Conservation (phyloP, 2,797 vertebrate genomes). For the Spinibarbus caldwelli region DNA sequence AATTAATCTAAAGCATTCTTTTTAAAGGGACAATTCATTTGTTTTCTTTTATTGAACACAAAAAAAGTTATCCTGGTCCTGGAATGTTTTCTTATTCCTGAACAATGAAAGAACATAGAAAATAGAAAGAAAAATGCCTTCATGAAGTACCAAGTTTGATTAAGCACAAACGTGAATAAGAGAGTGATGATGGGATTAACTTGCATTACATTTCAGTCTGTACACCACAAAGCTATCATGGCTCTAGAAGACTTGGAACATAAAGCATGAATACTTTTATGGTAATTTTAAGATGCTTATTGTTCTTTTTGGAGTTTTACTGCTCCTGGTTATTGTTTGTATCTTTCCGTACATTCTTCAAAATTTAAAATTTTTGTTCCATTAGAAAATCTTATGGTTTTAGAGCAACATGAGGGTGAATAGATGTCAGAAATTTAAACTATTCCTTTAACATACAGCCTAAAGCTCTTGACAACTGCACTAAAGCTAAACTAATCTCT, state of each 20-base stretch:
- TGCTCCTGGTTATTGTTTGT: neutral
- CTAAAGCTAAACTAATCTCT: neutral
- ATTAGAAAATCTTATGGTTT: neutral
- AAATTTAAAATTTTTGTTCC: neutral
- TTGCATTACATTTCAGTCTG: neutral
- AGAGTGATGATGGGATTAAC: neutral
- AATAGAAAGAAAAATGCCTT: neutral
- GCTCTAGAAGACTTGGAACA: neutral
- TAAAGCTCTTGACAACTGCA: neutral
- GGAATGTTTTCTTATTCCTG: neutral
- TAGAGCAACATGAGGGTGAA: neutral
- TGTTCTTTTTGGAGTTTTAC: neutral
- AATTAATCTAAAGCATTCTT: neutral
- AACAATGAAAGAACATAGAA: neutral
- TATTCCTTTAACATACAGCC: neutral
- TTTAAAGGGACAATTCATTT: neutral
- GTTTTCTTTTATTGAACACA: neutral
- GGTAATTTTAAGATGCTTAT: neutral
- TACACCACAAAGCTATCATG: neutral
- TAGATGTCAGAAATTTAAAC: neutral
- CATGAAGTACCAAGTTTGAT: neutral
- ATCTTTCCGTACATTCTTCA: neutral
- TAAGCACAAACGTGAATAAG: neutral
- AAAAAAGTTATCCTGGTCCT: neutral
- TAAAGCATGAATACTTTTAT: neutral